Percentiles rank a stretch among this genome's conserved stretches.
Conservation (phyloP, 2,888 invertebrate genomes). For the Chymomyza amoena region DNA sequence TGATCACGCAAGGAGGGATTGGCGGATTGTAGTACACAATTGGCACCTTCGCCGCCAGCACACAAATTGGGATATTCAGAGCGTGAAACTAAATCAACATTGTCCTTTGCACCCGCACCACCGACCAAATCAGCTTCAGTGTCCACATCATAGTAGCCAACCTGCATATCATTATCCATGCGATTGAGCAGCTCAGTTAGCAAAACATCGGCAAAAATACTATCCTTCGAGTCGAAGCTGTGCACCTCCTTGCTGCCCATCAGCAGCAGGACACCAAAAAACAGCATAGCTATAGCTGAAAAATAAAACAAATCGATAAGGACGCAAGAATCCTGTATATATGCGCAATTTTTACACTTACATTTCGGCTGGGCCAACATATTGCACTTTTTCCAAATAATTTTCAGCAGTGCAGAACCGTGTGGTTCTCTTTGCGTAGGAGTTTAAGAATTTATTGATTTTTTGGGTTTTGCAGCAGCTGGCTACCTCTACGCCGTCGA, state of each 20-base stretch:
- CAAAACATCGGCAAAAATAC: conserved; percentile 84
- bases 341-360: conserved; percentile 14
- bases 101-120: conserved; percentile 45
- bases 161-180: conserved; percentile 86
- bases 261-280: conserved; percentile 38
- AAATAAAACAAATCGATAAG: background rate
- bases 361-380: conserved; percentile 43
- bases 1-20: conserved; percentile 91
- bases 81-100: conserved; percentile 79
- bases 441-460: conserved; percentile 51
- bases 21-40: conserved; percentile 50
- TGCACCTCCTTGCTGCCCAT: conserved; percentile 22
- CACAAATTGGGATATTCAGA: conserved; percentile 87
- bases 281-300: conserved; percentile 34
- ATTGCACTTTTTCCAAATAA: conserved; percentile 43
- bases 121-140: conserved; percentile 64
- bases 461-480: conserved; percentile 45
- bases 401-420: conserved; percentile 7
- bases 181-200: conserved; percentile 88
- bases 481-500: conserved; percentile 5
- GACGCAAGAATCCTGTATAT: background rate
- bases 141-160: conserved; percentile 80
- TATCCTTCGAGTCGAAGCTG: conserved; percentile 80
- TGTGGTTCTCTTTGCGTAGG: conserved; percentile 36
- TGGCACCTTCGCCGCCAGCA: conserved; percentile 81